Percentiles rank a stretch among this genome's conserved stretches.
phyloP scores from a whole-genome alignment of 2,888 invertebrate species.

The Salticus scenicus region DNA sequence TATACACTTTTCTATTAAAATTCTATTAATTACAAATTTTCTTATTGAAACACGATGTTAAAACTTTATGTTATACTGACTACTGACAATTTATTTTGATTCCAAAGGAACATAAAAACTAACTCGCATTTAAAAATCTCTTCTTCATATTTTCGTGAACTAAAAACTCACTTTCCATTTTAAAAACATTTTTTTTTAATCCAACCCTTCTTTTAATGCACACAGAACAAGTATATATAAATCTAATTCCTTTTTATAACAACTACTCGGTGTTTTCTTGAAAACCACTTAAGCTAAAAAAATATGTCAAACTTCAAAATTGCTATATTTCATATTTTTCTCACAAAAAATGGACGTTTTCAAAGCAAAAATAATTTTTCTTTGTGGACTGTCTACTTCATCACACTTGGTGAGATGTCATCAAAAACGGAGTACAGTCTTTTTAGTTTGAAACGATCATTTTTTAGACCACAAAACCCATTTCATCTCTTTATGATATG shows the following conservation, averaged over 20 bases:
- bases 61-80: no score
- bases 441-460: constrained; percentile 8
- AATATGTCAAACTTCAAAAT: constrained; percentile 7
- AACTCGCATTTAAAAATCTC: no score
- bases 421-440: background rate
- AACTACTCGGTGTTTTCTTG: background rate
- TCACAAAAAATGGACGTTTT: constrained; percentile 16
- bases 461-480: constrained; percentile 17
- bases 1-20: no score
- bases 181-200: no score
- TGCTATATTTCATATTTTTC: constrained; percentile 29
- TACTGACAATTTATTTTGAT: no score
- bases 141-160: no score
- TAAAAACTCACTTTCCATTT: no score
- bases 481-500: constrained; percentile 7
- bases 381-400: constrained; percentile 32
- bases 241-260: background rate
- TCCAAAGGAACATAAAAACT: no score
- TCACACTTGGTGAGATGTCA: constrained; percentile 39
- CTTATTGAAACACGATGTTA: no score
- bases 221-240: no score
- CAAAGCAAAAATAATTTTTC: constrained; percentile 53
- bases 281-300: constrained; percentile 5
- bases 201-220: no score
- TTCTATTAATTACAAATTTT: no score